Percentiles rank a stretch among this genome's conserved stretches.
Conservation (phyloP, 2,888 invertebrate genomes). For the Aleiodes leptofemur region DNA sequence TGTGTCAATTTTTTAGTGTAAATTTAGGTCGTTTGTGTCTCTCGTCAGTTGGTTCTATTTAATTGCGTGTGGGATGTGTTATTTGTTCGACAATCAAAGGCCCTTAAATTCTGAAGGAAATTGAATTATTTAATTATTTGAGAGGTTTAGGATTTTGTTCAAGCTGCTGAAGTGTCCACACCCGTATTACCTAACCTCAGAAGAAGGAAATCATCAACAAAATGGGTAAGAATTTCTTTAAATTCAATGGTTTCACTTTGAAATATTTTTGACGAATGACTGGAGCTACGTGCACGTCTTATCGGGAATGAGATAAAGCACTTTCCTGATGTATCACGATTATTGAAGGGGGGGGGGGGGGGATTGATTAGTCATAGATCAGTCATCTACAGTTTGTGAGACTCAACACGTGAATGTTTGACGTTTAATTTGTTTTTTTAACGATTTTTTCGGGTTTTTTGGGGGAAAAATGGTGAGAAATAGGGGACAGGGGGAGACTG, state of each 20-base stretch:
- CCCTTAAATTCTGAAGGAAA: constrained; percentile 1
- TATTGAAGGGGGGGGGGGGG: constrained; percentile 17
- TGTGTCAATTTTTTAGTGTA: constrained; percentile 5
- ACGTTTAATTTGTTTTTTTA: not conserved
- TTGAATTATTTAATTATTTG: not conserved
- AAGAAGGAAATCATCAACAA: constrained; percentile 9
- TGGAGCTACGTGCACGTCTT: constrained; percentile 2
- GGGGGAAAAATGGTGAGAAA: not conserved
- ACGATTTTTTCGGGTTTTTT: not conserved
- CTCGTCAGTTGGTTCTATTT: constrained; percentile 13
- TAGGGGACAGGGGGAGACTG: constrained; percentile 44
- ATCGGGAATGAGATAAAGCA: not conserved
- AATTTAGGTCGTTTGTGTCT: constrained; percentile 10
- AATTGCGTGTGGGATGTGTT: constrained; percentile 34
- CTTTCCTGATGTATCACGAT: constrained; percentile 39
- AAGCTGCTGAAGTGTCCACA: constrained; percentile 13
- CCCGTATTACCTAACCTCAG: constrained; percentile 1
- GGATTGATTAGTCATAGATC: constrained; percentile 48
- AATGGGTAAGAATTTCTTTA: constrained; percentile 36
- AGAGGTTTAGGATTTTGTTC: not conserved
- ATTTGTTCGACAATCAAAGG: constrained; percentile 5
- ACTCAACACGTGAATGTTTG: not conserved
- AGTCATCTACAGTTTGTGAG: constrained; percentile 30
- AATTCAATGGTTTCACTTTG: constrained; percentile 13
- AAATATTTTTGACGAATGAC: constrained; percentile 7